phyloP scores from a whole-genome alignment of 2,113 vertebrate genomes.

The Tragulus kanchil region DNA sequence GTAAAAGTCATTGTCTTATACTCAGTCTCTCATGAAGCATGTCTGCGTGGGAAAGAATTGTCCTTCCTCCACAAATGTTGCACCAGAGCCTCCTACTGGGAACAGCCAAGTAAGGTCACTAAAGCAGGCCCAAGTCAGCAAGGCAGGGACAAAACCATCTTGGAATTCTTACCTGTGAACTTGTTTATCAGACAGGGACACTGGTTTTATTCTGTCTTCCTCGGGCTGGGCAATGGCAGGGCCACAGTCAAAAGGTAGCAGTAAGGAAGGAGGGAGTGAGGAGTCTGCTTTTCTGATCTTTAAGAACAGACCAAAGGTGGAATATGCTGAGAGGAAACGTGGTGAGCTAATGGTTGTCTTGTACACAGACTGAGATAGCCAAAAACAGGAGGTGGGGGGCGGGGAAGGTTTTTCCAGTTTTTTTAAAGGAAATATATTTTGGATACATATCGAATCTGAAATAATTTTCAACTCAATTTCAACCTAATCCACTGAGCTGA shows the following conservation, averaged over 20 bases:
- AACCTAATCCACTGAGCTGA: neutral
- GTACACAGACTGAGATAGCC: neutral
- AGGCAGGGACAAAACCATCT: neutral
- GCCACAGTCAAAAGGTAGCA: neutral
- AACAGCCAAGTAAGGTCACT: neutral
- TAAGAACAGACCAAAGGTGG: neutral
- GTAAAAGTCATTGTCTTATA: neutral
- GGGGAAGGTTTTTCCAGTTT: neutral
- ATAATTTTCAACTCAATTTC: constrained; percentile 12
- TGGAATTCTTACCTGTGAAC: neutral
- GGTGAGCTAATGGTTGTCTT: neutral
- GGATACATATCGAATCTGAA: neutral
- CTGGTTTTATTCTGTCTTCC: neutral
- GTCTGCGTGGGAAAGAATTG: neutral
- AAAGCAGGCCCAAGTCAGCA: neutral
- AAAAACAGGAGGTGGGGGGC: neutral
- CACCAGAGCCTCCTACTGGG: neutral
- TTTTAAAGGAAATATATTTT: constrained; percentile 11
- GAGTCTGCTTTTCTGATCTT: neutral
- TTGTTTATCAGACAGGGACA: neutral
- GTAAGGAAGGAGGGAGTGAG: neutral
- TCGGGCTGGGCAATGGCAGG: neutral
- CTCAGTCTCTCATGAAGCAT: neutral
- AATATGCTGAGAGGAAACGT: neutral
- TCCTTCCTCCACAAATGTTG: neutral